phyloP scores from a whole-genome alignment of 1,140 invertebrate species.

The Bombus fervidus region DNA sequence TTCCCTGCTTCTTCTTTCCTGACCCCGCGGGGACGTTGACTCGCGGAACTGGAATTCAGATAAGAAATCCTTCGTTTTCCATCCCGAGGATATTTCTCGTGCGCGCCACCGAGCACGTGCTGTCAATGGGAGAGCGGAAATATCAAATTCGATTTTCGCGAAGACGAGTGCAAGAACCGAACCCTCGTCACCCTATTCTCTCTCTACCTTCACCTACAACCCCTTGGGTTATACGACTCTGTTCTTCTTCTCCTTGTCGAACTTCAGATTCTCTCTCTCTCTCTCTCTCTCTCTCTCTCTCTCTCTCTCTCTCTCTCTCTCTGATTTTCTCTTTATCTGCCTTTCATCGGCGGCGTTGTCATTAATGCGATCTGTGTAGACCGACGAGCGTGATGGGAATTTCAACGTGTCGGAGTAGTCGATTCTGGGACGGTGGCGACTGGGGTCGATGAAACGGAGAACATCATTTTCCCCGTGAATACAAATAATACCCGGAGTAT shows the following conservation, averaged over 20 bases:
- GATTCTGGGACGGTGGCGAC: conserved; percentile 2
- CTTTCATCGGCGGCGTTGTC: conserved; percentile 16
- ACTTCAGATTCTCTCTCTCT: background rate
- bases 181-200: conserved; percentile 5
- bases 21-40: background rate
- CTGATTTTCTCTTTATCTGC: background rate
- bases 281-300: background rate
- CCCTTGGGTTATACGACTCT: background rate
- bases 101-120: conserved; percentile 50
- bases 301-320: background rate
- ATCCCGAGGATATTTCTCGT: conserved; percentile 61
- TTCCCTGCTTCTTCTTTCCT: conserved; percentile 27
- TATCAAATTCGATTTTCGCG: conserved; percentile 71
- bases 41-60: conserved; percentile 36
- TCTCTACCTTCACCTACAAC: background rate
- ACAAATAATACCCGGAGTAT: conserved; percentile 27
- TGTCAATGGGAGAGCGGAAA: conserved; percentile 71
- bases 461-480: conserved; percentile 47
- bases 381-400: conserved; percentile 44
- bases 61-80: conserved; percentile 64
- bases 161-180: background rate
- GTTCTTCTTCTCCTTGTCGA: background rate
- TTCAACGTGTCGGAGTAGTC: conserved; percentile 17
- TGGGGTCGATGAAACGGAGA: conserved; percentile 33
- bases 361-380: conserved; percentile 44